phyloP scores from a whole-genome alignment of 2,888 invertebrate genomes.

The Caenorhabditis virilis region DNA sequence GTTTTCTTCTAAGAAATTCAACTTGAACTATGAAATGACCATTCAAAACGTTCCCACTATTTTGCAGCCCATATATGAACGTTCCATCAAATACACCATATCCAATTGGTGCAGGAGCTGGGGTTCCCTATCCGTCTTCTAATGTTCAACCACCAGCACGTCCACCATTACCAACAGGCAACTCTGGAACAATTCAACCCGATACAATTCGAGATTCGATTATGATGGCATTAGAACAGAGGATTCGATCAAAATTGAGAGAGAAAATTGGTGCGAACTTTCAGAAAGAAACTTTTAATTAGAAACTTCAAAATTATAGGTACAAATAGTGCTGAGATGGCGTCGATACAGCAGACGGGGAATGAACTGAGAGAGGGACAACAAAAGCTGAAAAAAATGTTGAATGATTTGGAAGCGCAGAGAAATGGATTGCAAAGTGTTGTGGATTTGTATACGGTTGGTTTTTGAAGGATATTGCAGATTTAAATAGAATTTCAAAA shows the following conservation, averaged over 20 bases:
- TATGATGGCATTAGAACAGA: constrained; percentile 92
- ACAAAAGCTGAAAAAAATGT: constrained; percentile 54
- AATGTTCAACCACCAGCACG: constrained; percentile 28
- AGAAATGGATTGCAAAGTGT: constrained; percentile 46
- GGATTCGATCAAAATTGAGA: constrained; percentile 82
- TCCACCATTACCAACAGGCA: constrained; percentile 34
- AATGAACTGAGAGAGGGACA: constrained; percentile 78
- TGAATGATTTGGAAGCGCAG: constrained; percentile 60
- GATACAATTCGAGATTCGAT: constrained; percentile 92
- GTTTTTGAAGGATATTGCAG: neutral
- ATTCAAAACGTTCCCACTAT: too few species aligned
- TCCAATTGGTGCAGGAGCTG: constrained; percentile 24
- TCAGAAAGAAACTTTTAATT: neutral
- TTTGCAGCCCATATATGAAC: constrained; percentile 44
- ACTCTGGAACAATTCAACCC: constrained; percentile 82
- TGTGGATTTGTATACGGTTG: constrained; percentile 42
- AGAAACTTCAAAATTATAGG: constrained; percentile 45
- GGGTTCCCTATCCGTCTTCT: constrained; percentile 8
- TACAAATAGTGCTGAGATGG: constrained; percentile 78
- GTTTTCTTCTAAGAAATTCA: constrained; percentile 5
- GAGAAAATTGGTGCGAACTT: constrained; percentile 72
- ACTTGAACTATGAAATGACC: too few species aligned
- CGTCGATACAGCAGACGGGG: constrained; percentile 84
- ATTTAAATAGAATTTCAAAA: too few species aligned
- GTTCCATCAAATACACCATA: constrained; percentile 30